Evolutionary conservation across 2,888 invertebrate species (phyloP), one percentile per base, ranked within the genome.

Genomic region (Dolichomitus sp.): DNA sequence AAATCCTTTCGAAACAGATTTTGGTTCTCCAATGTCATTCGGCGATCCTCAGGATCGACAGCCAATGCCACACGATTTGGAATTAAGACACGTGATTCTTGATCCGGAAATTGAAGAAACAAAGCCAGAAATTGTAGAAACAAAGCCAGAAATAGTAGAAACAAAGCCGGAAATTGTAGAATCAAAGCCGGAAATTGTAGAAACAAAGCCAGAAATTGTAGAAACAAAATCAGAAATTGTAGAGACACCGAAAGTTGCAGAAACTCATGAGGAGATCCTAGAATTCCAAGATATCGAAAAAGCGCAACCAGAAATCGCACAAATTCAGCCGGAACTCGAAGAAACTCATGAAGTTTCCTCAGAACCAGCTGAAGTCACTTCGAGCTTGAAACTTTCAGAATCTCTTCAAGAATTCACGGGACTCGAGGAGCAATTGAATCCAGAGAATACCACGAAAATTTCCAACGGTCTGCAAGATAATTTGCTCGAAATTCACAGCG

Each of bases 371-470:
- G 66, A 81, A 30, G 42, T 68, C 17, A 52, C 81, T 9, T 65
- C 72, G 11, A 76, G 82, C 27, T 79, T 91, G 40, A 89, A 91
- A 82, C 54, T 91, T 11, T 91, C 92, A 0, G 91, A 91, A 57
- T 90, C 90, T 0, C 80, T 91, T 68, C 91, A 92, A 73, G 92
- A 92, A 68, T 92, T 92, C 30, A 91, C 91, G 0, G 91, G 90
- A 23, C 66, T 92, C 14, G 92, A 92, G 69, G 86, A 88, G 30
- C 86, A 90, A 27, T 83, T 91, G 12, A 84, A 84, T 54, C 87
- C 90, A 0, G 69, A 69, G 9, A 37, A 17, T 11, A 4, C 0
- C 11, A 14, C 17, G 17, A 73, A 74, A n/a, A 69, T 65, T 5
- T 83, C 74, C 48, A 70, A 75, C 30, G 84, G 76, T n/a, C 42